These are phyloP conservation scores for Andricus curvator DNA, from an alignment of 2,888 invertebrate genomes.

Conservation along the genomic window DNA sequence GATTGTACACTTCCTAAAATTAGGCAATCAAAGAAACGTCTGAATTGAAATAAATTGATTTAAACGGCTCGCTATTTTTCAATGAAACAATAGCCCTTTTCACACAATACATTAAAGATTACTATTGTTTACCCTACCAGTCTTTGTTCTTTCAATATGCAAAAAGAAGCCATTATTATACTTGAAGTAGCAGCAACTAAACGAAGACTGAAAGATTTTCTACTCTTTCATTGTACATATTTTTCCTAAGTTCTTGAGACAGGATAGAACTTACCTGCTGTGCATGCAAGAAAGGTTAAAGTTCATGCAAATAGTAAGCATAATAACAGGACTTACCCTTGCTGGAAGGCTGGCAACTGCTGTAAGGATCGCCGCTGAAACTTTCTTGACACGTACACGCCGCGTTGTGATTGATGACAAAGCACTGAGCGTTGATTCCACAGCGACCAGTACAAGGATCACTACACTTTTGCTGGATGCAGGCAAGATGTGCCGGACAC, in stretches of 20 bases:
- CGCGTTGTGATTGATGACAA: slow-evolving; percentile 82
- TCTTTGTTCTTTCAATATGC: background rate
- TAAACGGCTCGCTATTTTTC: too few species aligned
- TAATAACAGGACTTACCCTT: slow-evolving; percentile 66
- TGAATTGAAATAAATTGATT: too few species aligned
- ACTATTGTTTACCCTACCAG: too few species aligned
- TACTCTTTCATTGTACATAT: background rate
- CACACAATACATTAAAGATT: too few species aligned
- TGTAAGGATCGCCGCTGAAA: slow-evolving; percentile 81
- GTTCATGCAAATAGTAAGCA: slow-evolving; percentile 21
- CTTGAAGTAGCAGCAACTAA: background rate
- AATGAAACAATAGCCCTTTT: too few species aligned
- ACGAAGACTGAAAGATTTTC: background rate
- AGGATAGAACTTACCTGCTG: slow-evolving; percentile 47
- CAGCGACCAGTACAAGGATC: slow-evolving; percentile 82
- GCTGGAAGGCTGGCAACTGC: slow-evolving; percentile 72
- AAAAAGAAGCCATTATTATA: slow-evolving; percentile 3
- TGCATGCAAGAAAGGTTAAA: slow-evolving; percentile 53
- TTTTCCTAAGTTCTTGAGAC: background rate
- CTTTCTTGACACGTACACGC: slow-evolving; percentile 80
- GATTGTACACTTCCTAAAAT: too few species aligned
- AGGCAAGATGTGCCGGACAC: slow-evolving; percentile 80
- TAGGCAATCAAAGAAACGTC: too few species aligned
- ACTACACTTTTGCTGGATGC: slow-evolving; percentile 82
- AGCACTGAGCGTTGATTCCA: slow-evolving; percentile 80